phyloP scores from a whole-genome alignment of 2,888 invertebrate genomes.

The Thyatira batis region DNA sequence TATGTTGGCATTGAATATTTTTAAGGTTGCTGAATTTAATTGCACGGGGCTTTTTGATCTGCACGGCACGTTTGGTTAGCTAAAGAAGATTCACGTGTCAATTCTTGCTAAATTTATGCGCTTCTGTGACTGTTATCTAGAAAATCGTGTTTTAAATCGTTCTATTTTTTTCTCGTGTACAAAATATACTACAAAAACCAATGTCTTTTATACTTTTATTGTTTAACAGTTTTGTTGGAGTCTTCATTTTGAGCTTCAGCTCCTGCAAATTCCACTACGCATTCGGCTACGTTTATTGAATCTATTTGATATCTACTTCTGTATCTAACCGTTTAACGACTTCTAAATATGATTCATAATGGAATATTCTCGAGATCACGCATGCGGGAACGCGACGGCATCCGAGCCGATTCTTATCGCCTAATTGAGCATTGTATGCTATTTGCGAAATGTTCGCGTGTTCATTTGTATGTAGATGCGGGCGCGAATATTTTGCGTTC shows the following conservation, averaged over 20 bases:
- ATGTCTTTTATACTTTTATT: no score
- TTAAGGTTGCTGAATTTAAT: not conserved
- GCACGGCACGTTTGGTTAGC: not conserved
- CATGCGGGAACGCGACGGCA: slow-evolving; percentile 18
- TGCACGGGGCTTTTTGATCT: not conserved
- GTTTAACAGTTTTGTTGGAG: no score
- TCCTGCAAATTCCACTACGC: no score
- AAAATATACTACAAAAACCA: no score
- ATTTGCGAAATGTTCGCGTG: slow-evolving; percentile 40
- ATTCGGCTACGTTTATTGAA: no score
- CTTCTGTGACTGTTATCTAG: no score
- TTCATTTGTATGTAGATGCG: slow-evolving; percentile 31
- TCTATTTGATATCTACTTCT: not conserved
- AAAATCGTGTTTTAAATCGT: no score
- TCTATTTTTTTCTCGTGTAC: no score
- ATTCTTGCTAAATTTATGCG: no score
- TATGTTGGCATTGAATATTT: not conserved
- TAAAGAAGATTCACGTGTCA: not conserved
- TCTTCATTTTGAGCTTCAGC: not conserved
- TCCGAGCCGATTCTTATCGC: slow-evolving; percentile 24
- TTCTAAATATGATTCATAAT: slow-evolving; percentile 33
- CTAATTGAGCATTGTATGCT: slow-evolving; percentile 21
- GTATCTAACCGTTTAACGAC: slow-evolving; percentile 11
- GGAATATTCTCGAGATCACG: slow-evolving; percentile 30
- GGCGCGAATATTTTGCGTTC: slow-evolving; percentile 30